phyloP scores from a whole-genome alignment of 2,797 vertebrate genomes.

The Alauda arvensis region DNA sequence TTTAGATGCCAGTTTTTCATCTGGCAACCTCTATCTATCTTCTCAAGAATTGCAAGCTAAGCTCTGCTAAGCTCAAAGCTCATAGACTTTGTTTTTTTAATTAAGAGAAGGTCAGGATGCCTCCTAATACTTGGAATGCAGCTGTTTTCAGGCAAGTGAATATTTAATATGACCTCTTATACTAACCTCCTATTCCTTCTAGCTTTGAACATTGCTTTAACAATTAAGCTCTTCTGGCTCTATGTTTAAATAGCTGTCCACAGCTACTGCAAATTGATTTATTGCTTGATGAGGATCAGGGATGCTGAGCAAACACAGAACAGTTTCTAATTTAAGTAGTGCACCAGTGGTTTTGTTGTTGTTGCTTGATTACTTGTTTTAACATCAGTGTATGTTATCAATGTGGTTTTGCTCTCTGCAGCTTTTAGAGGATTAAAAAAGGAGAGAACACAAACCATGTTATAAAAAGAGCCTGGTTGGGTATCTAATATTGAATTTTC shows the following conservation, averaged over 20 bases:
- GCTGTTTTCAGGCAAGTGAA: slow-evolving; percentile 40
- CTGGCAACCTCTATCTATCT: background rate
- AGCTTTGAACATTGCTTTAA: slow-evolving; percentile 53
- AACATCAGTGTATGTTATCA: background rate
- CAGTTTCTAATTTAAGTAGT: slow-evolving; percentile 52
- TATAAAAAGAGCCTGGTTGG: background rate
- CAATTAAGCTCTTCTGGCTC: slow-evolving; percentile 49
- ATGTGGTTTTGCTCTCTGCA: background rate
- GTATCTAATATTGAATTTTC: background rate
- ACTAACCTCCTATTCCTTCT: slow-evolving; percentile 29
- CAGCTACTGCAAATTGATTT: slow-evolving; percentile 63
- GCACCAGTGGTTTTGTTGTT: slow-evolving; percentile 19
- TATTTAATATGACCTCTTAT: slow-evolving; percentile 50
- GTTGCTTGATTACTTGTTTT: slow-evolving; percentile 28
- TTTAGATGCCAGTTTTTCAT: slow-evolving; percentile 27
- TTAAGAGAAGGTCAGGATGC: slow-evolving; percentile 33
- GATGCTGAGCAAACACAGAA: slow-evolving; percentile 60
- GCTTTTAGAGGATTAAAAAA: background rate
- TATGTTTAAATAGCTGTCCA: slow-evolving; percentile 61
- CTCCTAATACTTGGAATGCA: slow-evolving; percentile 42
- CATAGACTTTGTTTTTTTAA: slow-evolving; percentile 41
- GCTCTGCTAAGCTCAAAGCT: slow-evolving; percentile 34
- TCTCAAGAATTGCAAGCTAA: slow-evolving; percentile 38
- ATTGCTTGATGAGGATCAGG: slow-evolving; percentile 44
- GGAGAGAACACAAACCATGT: background rate